Base-by-base conservation (phyloP, 2,113 vertebrate genomes). In the Hippocampus guttulatus region DNA sequence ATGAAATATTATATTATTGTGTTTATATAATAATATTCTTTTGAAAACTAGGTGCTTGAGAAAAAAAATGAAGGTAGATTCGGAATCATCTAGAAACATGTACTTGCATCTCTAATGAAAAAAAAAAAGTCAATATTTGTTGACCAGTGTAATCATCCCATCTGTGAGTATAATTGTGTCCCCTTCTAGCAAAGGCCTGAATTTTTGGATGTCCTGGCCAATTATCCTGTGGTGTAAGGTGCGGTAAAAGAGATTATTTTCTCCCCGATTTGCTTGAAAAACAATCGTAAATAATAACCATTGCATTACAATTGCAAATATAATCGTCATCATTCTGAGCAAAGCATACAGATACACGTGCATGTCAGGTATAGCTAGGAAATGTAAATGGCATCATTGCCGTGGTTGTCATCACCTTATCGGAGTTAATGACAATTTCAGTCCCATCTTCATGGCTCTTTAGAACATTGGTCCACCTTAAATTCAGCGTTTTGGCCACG, bases 341-440 rank as follows among this genome's bases (percentile, higher is more conserved):
- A 8, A 55, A 55, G 52, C n/a, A 23, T 23, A 15, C 49, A 52
- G 16, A 52, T 20, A 20, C 21, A 54, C n/a, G 51, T n/a, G 21
- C 51, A 54, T 54, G 21, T 54, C n/a, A 55, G 52, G 23, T 55
- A 55, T 11, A 55, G 9, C 7, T 33, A 8, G 2, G 27, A 16
- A 33, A 61, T 33, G 58, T 33, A 18, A 30, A 49, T 10, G 47
- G 47, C 16, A 38, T 64, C n/a, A 65, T 8, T 5, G 7, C 41
- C 57, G 15, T 25, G 41, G 38, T 58, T 38, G 43, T 58, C 30
- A 47, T 70, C 4, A 99, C 97, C 95, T 98, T 91, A 2, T 86
- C 91, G 66, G 96, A 99, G 87, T 91, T 85, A 5, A 92, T 87
- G 4, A 99, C 69, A 40, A 81, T 94, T 83, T 96, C 92, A 2